Base-by-base conservation (phyloP, 2,113 vertebrate genomes). In the Paraplagusia blochii region DNA sequence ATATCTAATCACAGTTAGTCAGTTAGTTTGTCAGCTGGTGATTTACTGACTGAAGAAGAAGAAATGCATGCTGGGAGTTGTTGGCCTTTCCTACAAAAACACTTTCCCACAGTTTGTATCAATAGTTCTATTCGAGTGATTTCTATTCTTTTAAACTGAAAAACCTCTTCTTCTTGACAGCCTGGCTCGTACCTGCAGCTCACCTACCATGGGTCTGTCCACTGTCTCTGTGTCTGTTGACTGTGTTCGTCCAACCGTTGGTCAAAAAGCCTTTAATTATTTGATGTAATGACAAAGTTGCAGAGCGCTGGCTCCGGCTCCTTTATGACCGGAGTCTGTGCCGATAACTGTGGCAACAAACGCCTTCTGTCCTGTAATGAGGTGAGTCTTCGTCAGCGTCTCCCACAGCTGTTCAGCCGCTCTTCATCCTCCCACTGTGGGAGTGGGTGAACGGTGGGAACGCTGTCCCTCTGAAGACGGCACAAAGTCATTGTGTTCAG, bases 191-290 rank as follows among this genome's bases (percentile, higher is more conserved):
- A 29, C 22, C 22, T 29, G 22, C 22, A 29, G 22, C 22, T 29
- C 22, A 29, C 22, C 22, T 29, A 6, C 22, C 22, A 29, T 29
- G 2, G 22, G 50, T 54, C 58, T 52, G 57, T 66, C 52, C 62
- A 62, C 9, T 40, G 38, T n/a, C n/a, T n/a, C n/a, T n/a, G n/a
- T n/a, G n/a, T n/a, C n/a, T n/a, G n/a, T n/a, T n/a, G n/a, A n/a
- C n/a, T 5, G 38, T 40, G 9, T 11, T 11, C 38, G 38, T 12
- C 13, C 11, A 13, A 52, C 53, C 29, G 58, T 42, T 53, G 19
- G 36, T 43, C 4, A 50, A 82, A 50, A 66, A 76, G 68, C 80
- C 82, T 83, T 73, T 80, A 81, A 89, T 87, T 79, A 85, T 22
- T 47, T 53, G 11, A 67, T 48, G 58, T 46, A 44, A 63, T 71